Evolutionary conservation across 2,797 vertebrate genomes (phyloP).

Genomic region (Rhinophrynus dorsalis): DNA sequence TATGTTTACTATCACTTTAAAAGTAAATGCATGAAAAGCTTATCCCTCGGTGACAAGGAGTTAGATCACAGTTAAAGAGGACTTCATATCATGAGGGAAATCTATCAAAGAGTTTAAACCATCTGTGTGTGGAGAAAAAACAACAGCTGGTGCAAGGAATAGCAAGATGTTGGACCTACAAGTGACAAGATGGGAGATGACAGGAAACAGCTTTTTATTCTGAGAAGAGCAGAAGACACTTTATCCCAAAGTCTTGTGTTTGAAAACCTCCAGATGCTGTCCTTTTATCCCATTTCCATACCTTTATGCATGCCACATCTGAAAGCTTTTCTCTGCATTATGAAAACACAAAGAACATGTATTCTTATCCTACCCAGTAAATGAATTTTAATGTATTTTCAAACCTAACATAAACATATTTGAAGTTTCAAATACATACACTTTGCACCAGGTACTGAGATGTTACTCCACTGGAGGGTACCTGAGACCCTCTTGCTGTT

Average conservation of each 20-base stretch:
- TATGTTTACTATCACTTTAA: too few relatives aligned
- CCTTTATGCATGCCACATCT: constrained; percentile 79
- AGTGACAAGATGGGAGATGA: constrained; percentile 97
- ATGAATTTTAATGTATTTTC: constrained; percentile 68
- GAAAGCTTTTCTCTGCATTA: constrained; percentile 67
- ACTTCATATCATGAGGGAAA: constrained; percentile 54
- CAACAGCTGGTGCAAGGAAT: constrained; percentile 87
- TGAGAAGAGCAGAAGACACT: constrained; percentile 76
- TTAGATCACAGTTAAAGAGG: constrained; percentile 56
- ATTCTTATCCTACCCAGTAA: constrained; percentile 31
- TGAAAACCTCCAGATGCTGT: constrained; percentile 88
- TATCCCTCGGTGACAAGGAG: constrained; percentile 58
- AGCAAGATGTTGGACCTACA: constrained; percentile 87
- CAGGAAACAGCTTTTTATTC: constrained; percentile 93
- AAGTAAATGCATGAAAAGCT: constrained; percentile 55
- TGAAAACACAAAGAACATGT: constrained; percentile 58
- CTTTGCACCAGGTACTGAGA: too few relatives aligned
- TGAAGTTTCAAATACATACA: too few relatives aligned
- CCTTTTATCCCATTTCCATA: constrained; percentile 74
- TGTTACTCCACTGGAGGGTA: too few relatives aligned
- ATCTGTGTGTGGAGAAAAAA: constrained; percentile 85
- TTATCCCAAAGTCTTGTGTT: constrained; percentile 76
- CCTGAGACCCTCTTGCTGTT: too few relatives aligned
- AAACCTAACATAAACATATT: too few relatives aligned
- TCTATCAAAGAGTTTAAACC: constrained; percentile 71